A percentile compares a stretch with the other conserved stretches of the same genome.
Evolutionary conservation across 2,113 vertebrate species (phyloP).

Genomic region (Pristiophorus japonicus): DNA sequence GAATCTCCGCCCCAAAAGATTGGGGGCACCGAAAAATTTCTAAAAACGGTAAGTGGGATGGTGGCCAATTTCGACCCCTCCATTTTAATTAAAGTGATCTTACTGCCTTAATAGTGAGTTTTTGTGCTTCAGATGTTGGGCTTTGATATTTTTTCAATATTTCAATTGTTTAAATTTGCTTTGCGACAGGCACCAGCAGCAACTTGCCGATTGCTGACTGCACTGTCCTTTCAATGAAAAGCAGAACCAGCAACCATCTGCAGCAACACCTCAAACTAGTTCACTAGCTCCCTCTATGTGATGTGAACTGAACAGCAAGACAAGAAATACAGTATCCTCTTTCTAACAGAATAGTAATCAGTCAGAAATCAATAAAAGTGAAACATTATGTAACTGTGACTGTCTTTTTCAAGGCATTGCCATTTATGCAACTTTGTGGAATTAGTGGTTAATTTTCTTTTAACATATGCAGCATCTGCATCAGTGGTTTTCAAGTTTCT

Average conservation of each 20-base stretch:
- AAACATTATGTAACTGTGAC: neutral
- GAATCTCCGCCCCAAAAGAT: no score
- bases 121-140: neutral
- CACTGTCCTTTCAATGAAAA: neutral
- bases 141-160: neutral
- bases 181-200: neutral
- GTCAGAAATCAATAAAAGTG: neutral
- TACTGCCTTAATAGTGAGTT: neutral
- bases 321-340: constrained; percentile 14
- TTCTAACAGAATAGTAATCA: neutral
- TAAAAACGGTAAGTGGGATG: no score
- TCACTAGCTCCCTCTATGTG: constrained; percentile 15
- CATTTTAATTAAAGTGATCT: neutral
- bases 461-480: neutral
- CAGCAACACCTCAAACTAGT: neutral
- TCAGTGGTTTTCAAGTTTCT: neutral
- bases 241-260: neutral
- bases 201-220: neutral
- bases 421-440: no score
- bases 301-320: neutral
- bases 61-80: no score
- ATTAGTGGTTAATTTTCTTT: neutral
- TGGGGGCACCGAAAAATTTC: no score
- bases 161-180: neutral
- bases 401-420: neutral